These are phyloP conservation scores for Mycetomoellerius zeteki DNA, from an alignment of 1,140 invertebrate genomes.

Conservation along the genomic window DNA sequence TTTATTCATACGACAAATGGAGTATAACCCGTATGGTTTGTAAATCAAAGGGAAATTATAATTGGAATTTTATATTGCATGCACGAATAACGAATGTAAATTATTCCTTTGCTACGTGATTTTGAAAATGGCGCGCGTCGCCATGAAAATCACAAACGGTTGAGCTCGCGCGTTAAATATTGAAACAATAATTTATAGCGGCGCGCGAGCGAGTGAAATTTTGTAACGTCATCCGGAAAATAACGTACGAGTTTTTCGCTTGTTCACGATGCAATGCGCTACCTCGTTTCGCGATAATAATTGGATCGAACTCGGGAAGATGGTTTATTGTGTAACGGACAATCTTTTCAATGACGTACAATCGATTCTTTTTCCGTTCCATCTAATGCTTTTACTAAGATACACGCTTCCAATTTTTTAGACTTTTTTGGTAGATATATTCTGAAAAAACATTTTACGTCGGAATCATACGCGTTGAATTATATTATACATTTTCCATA, in stretches of 20 bases:
- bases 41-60: conserved; percentile 57
- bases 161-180: conserved; percentile 32
- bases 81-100: conserved; percentile 30
- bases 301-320: conserved; percentile 39
- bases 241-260: conserved; percentile 24
- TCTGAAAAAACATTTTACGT: conserved; percentile 26
- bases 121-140: conserved; percentile 41
- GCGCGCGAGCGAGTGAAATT: conserved; percentile 40
- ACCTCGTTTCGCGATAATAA: conserved; percentile 22
- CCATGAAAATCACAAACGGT: conserved; percentile 30
- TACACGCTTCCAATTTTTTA: not conserved
- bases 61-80: conserved; percentile 59
- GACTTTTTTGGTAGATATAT: not conserved
- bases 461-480: not conserved
- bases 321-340: conserved; percentile 5
- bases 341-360: not conserved
- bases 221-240: conserved; percentile 38
- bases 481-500: not conserved
- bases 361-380: not conserved
- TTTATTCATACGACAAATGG: conserved; percentile 53
- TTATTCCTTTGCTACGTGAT: conserved; percentile 52
- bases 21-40: conserved; percentile 16
- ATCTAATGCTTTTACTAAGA: not conserved
- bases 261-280: not conserved
- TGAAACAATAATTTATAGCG: conserved; percentile 49